Percentiles rank a stretch among this genome's conserved stretches.
These are phyloP conservation scores for Rhineura floridana DNA, from an alignment of 2,113 vertebrate genomes.

Conservation along the genomic window DNA sequence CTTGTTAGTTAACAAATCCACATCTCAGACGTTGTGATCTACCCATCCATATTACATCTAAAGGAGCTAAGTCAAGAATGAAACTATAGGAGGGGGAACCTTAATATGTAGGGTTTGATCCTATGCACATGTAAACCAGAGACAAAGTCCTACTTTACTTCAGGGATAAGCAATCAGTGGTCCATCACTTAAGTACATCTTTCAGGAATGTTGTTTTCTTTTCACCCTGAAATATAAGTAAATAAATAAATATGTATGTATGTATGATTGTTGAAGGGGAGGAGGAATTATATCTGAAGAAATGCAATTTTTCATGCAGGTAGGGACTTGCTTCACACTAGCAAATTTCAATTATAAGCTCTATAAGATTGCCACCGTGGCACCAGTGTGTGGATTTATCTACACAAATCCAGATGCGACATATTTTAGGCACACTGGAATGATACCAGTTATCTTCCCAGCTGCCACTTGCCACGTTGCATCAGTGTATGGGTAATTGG, in stretches of 20 bases:
- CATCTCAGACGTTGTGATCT: background rate
- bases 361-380: background rate
- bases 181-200: background rate
- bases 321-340: constrained; percentile 4
- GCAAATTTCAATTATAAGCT: background rate
- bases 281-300: background rate
- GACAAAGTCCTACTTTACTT: background rate
- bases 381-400: background rate
- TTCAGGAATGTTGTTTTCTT: background rate
- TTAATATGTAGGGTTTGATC: background rate
- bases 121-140: background rate
- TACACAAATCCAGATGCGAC: constrained; percentile 13
- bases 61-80: background rate
- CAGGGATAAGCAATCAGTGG: background rate
- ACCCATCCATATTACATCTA: background rate
- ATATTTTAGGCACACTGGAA: background rate
- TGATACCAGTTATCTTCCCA: background rate
- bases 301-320: background rate
- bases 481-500: background rate
- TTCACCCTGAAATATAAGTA: background rate
- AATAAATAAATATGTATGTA: no score
- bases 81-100: background rate
- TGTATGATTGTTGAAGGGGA: background rate
- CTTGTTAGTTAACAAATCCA: background rate
- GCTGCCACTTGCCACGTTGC: background rate